A percentile compares a stretch with the other conserved stretches of the same genome.
phyloP scores from a whole-genome alignment of 2,888 invertebrate genomes.

The Gibbula magus region DNA sequence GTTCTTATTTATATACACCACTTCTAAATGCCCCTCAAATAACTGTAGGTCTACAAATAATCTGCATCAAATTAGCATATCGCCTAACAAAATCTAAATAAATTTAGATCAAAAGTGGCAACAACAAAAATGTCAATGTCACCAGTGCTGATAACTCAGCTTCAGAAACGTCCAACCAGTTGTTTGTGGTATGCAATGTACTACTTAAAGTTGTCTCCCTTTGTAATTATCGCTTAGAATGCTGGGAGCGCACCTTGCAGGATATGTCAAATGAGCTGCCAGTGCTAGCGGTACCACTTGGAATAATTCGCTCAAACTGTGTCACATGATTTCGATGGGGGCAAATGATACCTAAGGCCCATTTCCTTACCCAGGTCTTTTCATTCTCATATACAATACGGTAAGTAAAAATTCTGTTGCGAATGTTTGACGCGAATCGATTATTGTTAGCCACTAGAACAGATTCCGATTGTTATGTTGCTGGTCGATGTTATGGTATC shows the following conservation, averaged over 20 bases:
- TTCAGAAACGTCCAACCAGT: too few relatives aligned
- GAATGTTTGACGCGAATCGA: background rate
- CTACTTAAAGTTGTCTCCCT: background rate
- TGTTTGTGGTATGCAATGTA: background rate
- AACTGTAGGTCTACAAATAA: too few relatives aligned
- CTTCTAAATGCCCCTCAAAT: too few relatives aligned
- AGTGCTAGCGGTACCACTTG: background rate
- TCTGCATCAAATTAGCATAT: too few relatives aligned
- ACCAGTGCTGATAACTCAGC: too few relatives aligned
- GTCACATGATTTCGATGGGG: slow-evolving; percentile 4
- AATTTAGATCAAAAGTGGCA: too few relatives aligned
- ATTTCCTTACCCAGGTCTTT: background rate
- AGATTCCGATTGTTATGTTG: too few relatives aligned
- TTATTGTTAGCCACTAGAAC: background rate
- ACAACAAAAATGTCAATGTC: too few relatives aligned
- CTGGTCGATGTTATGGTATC: background rate
- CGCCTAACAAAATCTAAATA: too few relatives aligned
- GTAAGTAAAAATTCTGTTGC: background rate
- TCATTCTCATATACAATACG: background rate
- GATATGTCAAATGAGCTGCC: background rate
- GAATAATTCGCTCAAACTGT: background rate
- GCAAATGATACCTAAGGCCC: background rate
- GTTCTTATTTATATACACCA: too few relatives aligned
- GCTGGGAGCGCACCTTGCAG: slow-evolving; percentile 12
- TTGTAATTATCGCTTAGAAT: background rate